Conservation (phyloP, 2,888 invertebrate species). For the Cryptus viduatorius region DNA sequence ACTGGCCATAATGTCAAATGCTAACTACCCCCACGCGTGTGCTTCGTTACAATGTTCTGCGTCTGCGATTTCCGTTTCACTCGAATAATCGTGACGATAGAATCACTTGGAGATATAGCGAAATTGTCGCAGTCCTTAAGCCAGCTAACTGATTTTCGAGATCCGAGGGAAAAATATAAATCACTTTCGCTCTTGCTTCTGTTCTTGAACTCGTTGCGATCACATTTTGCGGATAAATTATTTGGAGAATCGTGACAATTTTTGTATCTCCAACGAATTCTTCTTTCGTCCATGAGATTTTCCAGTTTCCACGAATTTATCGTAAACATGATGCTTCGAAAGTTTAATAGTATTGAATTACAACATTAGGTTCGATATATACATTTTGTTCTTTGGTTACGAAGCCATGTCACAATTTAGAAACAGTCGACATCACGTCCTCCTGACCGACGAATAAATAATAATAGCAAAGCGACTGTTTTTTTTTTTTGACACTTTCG, state of each 20-base stretch:
- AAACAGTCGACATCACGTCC: too few relatives aligned
- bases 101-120: slow-evolving; percentile 4
- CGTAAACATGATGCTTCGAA: not conserved
- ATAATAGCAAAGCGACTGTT: too few relatives aligned
- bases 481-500: too few relatives aligned
- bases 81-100: slow-evolving; percentile 31
- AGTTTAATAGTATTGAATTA: not conserved
- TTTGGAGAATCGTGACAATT: not conserved
- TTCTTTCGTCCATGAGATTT: slow-evolving; percentile 9
- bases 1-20: too few relatives aligned
- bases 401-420: too few relatives aligned
- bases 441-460: too few relatives aligned
- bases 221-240: not conserved
- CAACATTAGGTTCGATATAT: too few relatives aligned
- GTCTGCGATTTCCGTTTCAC: slow-evolving; percentile 4
- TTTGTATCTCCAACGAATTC: not conserved
- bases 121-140: not conserved
- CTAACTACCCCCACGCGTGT: not conserved
- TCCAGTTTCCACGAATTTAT: slow-evolving; percentile 20
- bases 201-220: not conserved
- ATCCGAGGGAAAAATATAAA: not conserved
- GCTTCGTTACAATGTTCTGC: not conserved
- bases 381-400: too few relatives aligned
- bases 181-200: slow-evolving; percentile 20
- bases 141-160: not conserved